These are phyloP conservation scores for Nomada ferruginata DNA, from an alignment of 2,888 invertebrate species.

Conservation along the genomic window DNA sequence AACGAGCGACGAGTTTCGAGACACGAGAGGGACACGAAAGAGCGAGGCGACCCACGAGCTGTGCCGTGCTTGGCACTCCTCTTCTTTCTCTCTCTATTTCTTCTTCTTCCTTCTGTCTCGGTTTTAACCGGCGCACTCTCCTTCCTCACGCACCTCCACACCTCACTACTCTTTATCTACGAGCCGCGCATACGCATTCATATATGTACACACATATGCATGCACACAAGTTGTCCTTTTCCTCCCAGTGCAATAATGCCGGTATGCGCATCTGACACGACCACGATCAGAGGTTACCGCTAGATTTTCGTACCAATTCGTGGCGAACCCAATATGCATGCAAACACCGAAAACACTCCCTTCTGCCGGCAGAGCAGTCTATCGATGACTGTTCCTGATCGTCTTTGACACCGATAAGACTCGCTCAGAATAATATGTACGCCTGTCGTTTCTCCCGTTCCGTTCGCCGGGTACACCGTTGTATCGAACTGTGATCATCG, in stretches of 20 bases:
- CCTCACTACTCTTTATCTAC: constrained; percentile 51
- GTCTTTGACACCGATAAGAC: background rate
- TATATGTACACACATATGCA: constrained; percentile 9
- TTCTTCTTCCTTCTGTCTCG: constrained; percentile 34
- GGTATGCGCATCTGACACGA: constrained; percentile 57
- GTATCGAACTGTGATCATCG: constrained; percentile 44
- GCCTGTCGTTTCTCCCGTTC: background rate
- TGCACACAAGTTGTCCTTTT: constrained; percentile 28
- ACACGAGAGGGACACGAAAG: constrained; percentile 58
- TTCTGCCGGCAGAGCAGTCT: too few relatives aligned
- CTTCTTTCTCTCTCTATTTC: constrained; percentile 29
- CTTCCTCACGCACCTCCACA: constrained; percentile 25
- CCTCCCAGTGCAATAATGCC: constrained; percentile 42
- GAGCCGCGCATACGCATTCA: constrained; percentile 17
- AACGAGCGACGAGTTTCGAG: constrained; percentile 55
- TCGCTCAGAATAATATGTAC: background rate
- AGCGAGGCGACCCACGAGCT: constrained; percentile 21
- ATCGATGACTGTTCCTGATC: constrained; percentile 1
- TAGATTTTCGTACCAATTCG: background rate
- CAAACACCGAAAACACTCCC: too few relatives aligned
- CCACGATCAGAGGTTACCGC: constrained; percentile 28
- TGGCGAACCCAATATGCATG: too few relatives aligned
- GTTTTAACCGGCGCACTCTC: constrained; percentile 29
- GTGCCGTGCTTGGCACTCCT: constrained; percentile 46
- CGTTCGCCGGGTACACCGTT: constrained; percentile 15